Percentiles rank a stretch among this genome's conserved stretches.
phyloP scores from a whole-genome alignment of 2,113 vertebrate genomes.

The Channa argus region DNA sequence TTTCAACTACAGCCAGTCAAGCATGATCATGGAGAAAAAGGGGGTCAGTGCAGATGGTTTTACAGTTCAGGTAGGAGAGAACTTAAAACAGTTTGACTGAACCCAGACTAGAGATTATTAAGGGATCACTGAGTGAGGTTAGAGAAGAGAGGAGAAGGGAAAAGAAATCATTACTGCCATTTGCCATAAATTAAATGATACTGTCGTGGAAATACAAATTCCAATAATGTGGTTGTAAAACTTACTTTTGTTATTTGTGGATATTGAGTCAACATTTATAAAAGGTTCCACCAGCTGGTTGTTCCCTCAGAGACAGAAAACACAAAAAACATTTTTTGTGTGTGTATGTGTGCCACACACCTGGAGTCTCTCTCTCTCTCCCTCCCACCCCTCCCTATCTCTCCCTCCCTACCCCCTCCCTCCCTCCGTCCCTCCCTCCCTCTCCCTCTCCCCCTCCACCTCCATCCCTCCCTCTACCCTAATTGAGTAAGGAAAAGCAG shows the following conservation, averaged over 20 bases:
- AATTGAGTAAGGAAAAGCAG: constrained; percentile 9
- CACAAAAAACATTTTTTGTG: not conserved
- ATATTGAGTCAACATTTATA: constrained; percentile 46
- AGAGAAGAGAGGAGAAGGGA: not conserved
- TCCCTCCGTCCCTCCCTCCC: too few species aligned
- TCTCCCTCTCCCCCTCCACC: too few species aligned
- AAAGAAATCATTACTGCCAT: not conserved
- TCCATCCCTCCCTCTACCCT: not conserved
- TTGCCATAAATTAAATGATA: constrained; percentile 33
- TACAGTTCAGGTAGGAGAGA: constrained; percentile 42
- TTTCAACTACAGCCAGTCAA: constrained; percentile 10
- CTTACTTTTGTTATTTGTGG: constrained; percentile 25
- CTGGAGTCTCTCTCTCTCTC: too few species aligned
- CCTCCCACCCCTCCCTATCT: too few species aligned
- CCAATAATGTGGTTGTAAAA: constrained; percentile 38
- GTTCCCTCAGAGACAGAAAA: constrained; percentile 24
- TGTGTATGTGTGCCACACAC: too few species aligned
- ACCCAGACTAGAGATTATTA: constrained; percentile 28
- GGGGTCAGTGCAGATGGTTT: constrained; percentile 42
- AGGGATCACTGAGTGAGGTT: constrained; percentile 17
- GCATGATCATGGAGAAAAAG: constrained; percentile 34
- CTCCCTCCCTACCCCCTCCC: too few species aligned
- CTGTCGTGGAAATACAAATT: constrained; percentile 44
- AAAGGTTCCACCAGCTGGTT: constrained; percentile 35
- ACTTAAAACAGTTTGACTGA: constrained; percentile 40